These are phyloP conservation scores for Sycophila sp. DNA, from an alignment of 1,140 invertebrate species.

Conservation along the genomic window DNA sequence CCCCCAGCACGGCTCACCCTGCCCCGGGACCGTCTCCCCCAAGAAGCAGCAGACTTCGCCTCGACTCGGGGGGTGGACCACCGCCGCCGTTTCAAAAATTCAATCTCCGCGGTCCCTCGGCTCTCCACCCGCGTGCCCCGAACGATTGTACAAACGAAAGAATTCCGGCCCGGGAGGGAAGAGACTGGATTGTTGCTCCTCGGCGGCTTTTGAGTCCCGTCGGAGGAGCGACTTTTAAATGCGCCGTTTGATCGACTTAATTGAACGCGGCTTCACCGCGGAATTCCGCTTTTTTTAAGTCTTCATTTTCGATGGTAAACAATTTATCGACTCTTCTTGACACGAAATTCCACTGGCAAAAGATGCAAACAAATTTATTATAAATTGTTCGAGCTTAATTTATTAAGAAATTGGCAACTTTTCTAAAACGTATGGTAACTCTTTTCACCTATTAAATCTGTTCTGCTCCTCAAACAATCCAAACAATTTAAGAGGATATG, in stretches of 20 bases:
- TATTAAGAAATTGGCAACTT: too few relatives aligned
- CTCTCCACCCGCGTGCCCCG: background rate
- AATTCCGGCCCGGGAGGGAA: slow-evolving; percentile 6
- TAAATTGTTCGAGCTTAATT: too few relatives aligned
- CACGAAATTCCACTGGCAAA: background rate
- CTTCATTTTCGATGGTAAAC: background rate
- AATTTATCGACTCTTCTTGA: background rate
- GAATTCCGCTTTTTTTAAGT: background rate
- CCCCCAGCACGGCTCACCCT: slow-evolving; percentile 7
- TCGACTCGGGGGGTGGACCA: slow-evolving; percentile 37
- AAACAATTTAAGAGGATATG: too few relatives aligned
- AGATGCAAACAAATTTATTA: background rate
- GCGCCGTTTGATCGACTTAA: slow-evolving; percentile 4
- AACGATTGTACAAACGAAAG: slow-evolving; percentile 10
- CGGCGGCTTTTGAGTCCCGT: too few relatives aligned
- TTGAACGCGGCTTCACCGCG: background rate
- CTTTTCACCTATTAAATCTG: too few relatives aligned
- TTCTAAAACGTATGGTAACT: too few relatives aligned
- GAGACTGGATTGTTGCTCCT: slow-evolving; percentile 2
- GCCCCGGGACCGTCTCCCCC: background rate
- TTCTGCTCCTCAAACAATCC: too few relatives aligned
- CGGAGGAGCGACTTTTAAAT: background rate
- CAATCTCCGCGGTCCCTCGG: slow-evolving; percentile 53
- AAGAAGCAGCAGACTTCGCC: background rate
- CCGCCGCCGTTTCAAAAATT: slow-evolving; percentile 56